Evolutionary conservation across 2,888 invertebrate genomes (phyloP).

Genomic region (Alsophila aescularia): DNA sequence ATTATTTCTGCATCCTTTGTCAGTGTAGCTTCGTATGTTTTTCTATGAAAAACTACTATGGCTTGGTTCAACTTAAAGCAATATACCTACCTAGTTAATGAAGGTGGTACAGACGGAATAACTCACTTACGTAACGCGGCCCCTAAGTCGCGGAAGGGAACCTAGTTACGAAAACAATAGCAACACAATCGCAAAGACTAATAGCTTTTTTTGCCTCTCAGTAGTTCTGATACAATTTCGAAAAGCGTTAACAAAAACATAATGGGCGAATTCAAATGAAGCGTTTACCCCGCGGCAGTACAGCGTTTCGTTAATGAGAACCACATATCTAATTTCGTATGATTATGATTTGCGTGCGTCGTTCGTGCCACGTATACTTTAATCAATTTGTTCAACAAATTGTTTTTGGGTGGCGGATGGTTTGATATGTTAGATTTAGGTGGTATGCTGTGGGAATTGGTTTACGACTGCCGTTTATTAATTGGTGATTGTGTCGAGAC

Average conservation of each 20-base stretch:
- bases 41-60: too few species aligned
- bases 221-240: conserved; percentile 29
- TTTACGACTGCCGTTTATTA: conserved; percentile 5
- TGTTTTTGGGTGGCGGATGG: conserved; percentile 45
- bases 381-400: conserved; percentile 53
- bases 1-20: too few species aligned
- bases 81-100: too few species aligned
- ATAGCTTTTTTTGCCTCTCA: conserved; percentile 23
- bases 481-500: not conserved
- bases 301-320: conserved; percentile 53
- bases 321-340: conserved; percentile 47
- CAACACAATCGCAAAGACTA: conserved; percentile 11
- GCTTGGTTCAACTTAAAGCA: too few species aligned
- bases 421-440: conserved; percentile 5
- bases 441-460: conserved; percentile 1
- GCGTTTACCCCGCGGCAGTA: conserved; percentile 55
- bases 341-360: conserved; percentile 49
- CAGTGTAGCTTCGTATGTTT: too few species aligned
- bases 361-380: conserved; percentile 48
- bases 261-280: conserved; percentile 52
- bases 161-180: conserved; percentile 19
- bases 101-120: too few species aligned
- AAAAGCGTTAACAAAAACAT: conserved; percentile 45
- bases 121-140: too few species aligned
- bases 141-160: too few species aligned